Base-by-base conservation (phyloP, 1,140 invertebrate species). In the Sarcophaga bullata region DNA sequence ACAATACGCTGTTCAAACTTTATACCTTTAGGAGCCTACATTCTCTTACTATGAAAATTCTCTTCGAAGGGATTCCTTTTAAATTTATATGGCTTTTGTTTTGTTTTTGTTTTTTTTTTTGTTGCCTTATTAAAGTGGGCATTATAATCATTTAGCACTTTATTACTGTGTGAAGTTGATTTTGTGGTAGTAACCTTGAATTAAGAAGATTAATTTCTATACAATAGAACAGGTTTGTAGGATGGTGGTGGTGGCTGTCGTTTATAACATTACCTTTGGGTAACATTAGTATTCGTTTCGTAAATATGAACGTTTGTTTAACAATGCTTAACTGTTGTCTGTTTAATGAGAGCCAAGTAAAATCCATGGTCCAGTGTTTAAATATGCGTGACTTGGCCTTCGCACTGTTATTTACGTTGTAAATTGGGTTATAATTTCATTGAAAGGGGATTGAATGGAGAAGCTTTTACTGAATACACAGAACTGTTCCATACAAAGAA, bases 211-310 rank as follows among this genome's bases (percentile, higher is more conserved):
- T 17, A 19, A 68, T 68, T 17, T 68, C 7, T 25, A n/a, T 68
- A 8, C 8, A 17, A 9, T 68, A 25, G 17, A 25, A 25, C n/a
- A 0, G n/a, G 62, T 68, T 19, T 68, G 13, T 52, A 7, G n/a
- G 8, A 15, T 17, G 17, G 17, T 68, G n/a, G 9, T 68, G 62
- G 62, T 68, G 17, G 9, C 62, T 68, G 62, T 68, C 62, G 8
- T 68, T n/a, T 68, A 68, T 78, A 78, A 49, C 50, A 48, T 62
- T 68, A 80, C 80, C 80, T 62, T 80, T 58, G 80, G 80, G 80
- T 80, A 37, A 62, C 80, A 68, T 80, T 80, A 80, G 75, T 17
- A 78, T 78, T 78, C n/a, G n/a, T 47, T 48, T 49, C 46, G 1
- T 50, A 25, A 78, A 78, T 50, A n/a, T 52, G 25, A 48, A 48